Base-by-base conservation (phyloP, 2,113 vertebrate genomes). In the Semicossyphus pulcher region DNA sequence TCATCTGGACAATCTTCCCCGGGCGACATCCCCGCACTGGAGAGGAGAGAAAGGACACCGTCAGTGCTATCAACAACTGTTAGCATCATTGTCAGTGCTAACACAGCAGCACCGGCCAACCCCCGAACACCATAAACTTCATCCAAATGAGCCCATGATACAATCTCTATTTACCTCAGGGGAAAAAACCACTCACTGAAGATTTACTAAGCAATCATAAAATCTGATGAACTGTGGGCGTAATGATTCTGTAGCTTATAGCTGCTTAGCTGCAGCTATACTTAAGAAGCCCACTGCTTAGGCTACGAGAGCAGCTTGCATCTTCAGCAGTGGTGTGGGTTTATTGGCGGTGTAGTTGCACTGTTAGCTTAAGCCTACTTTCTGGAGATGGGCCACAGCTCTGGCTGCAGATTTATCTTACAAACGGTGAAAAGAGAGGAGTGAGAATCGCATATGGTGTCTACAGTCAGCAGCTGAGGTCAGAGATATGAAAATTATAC, bases 1-100 rank as follows among this genome's bases (percentile, higher is more conserved):
- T 88, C 90, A 93, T 92, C 90, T 92, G 90, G 69, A 92, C 91
- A 20, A 92, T 91, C 83, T 92, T 92, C 65, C 91, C 91, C 0
- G 91, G 91, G 63, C 91, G 91, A 75, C 91, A 91, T 91, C 91
- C 91, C 20, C 91, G 85, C 41, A 92, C 91, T 92, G 76, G 8
- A 76, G 61, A 69, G 28, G 45, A 78, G 10, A 85, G 21, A 76
- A 67, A 57, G 56, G 10, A 26, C 32, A 34, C 5, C 0, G 47
- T 81, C 56, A 81, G 34, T 12, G 21, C 14, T 9, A 51, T 39
- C 31, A 41, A 16, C 29, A 15, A 32, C 28, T 54, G 23, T 57
- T n/a, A 74, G 41, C 20, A 63, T 54, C 51, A 54, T n/a, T 54
- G 21, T 57, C 44, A 48, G 29, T 25, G 12, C 34, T 11, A 32